These are phyloP conservation scores for Dipodomys merriami DNA, from an alignment of 2,113 vertebrate species.

Conservation along the genomic window DNA sequence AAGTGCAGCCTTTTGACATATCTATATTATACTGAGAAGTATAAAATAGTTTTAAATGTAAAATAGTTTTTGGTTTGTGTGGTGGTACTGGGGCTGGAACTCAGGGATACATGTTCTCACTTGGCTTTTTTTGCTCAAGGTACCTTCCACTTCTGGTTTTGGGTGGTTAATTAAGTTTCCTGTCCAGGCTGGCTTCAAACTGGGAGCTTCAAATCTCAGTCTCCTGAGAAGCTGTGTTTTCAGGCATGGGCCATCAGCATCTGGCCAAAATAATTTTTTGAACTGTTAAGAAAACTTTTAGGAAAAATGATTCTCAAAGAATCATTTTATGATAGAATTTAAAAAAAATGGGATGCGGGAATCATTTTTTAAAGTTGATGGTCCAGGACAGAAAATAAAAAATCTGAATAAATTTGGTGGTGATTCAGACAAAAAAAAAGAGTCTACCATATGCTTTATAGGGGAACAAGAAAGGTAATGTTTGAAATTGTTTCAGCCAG, in stretches of 20 bases:
- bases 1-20: not conserved
- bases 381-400: slow-evolving; percentile 29
- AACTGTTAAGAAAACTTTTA: not conserved
- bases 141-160: too few relatives aligned
- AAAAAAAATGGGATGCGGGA: not conserved
- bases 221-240: too few relatives aligned
- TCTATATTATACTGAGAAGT: not conserved
- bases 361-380: slow-evolving; percentile 41
- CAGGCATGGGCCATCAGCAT: too few relatives aligned
- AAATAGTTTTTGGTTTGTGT: too few relatives aligned
- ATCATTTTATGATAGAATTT: not conserved
- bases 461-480: slow-evolving; percentile 46
- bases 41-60: too few relatives aligned
- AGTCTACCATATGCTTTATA: slow-evolving; percentile 54
- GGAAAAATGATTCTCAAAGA: not conserved
- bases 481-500: slow-evolving; percentile 48
- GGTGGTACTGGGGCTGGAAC: too few relatives aligned
- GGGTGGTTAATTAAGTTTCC: too few relatives aligned
- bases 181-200: too few relatives aligned
- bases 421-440: slow-evolving; percentile 58
- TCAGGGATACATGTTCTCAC: too few relatives aligned
- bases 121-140: too few relatives aligned
- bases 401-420: slow-evolving; percentile 13
- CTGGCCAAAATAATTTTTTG: not conserved
- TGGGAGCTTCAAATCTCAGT: too few relatives aligned